Evolutionary conservation across 2,888 invertebrate species (phyloP), one percentile per base, ranked within the genome.

Genomic region (Dryadula phaetusa): DNA sequence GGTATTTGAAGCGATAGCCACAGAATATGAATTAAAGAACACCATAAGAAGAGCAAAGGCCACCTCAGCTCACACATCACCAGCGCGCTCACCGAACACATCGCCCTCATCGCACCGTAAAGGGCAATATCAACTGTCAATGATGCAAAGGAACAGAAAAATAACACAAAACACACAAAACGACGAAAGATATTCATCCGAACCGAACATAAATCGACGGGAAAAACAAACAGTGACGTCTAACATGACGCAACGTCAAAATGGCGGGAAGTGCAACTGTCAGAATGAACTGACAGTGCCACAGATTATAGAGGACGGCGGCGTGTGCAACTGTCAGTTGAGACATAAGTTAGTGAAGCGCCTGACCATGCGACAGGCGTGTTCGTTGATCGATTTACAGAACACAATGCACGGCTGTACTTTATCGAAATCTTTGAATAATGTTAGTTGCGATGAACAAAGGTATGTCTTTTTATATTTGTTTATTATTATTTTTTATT

Each of bases 1-100:
- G 92, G 90, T 92, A 0, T 91, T 92, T 67, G 92, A 92, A 83
- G 90, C 92, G 3, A 92, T 92, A 71, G 92, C 91, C 53, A 82
- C 81, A 6, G 92, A 92, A 75, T 92, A 91, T 65, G 89, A 91
- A 75, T 77, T 92, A 7, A 92, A 90, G 18, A 47, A 62, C 12
- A 53, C 64, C 0, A 20, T 58, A 2, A 69, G 56, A 63, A 64
- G 61, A 28, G 56, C 64, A 0, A 69, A 86, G 52, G 78, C 84
- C 0, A 64, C 77, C 5, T 90, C 90, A 2, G 87, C 89, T 0
- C 82, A 79, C 54, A 79, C 84, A 0, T 86, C 90, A 0, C 89
- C 90, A 0, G 84, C 81, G 18, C 73, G 86, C 22, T 88, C 90
- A 0, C 90, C 88, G 0, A 84, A 78, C 61, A 71, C 80, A 42